Base-by-base conservation (phyloP, 2,888 invertebrate species). In the Ceramica pisi region DNA sequence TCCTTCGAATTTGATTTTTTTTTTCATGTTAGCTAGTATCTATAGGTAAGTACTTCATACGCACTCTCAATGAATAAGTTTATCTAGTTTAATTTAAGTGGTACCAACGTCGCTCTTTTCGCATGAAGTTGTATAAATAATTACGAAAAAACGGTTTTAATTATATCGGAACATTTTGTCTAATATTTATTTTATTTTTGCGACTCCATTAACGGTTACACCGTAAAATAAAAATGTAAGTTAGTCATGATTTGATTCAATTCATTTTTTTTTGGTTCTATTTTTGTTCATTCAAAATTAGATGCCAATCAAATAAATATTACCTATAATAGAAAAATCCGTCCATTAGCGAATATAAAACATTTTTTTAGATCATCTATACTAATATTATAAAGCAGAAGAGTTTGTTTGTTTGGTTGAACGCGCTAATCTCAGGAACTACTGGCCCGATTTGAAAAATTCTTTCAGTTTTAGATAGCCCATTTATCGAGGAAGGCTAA, bases 291-390 rank as follows among this genome's bases (percentile, higher is more conserved):
- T 59, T 16, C 12, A 26, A 16, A 16, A n/a, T 5, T 10, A 26
- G 16, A 8, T 12, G 6, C 31, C 0, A 31, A 31, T 6, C 4
- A 31, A 31, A 31, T 31, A 31, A 21, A 0, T 12, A 19, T 35
- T 56, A 35, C n/a, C 31, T 8, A 35, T 16, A 14, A 21, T 1
- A 56, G 2, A 14, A 8, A 9, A 23, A 23, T 19, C 19, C 50
- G 44, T 5, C 14, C 14, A 41, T 41, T 14, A 41, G 16, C 5
- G 41, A 19, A 5, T 5, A 56, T 10, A 31, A 41, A 46, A 46
- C 38, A 38, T 71, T 46, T n/a, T 38, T 63, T n/a, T 21, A 12
- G 8, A 62, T 41, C 41, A 65, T 31, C 26, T n/a, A n/a, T n/a
- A n/a, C n/a, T n/a, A n/a, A n/a, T n/a, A n/a, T n/a, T n/a, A n/a